A percentile compares a stretch with the other conserved stretches of the same genome.
These are phyloP conservation scores for Choristoneura rosaceana DNA, from an alignment of 2,888 invertebrate genomes.

Conservation along the genomic window DNA sequence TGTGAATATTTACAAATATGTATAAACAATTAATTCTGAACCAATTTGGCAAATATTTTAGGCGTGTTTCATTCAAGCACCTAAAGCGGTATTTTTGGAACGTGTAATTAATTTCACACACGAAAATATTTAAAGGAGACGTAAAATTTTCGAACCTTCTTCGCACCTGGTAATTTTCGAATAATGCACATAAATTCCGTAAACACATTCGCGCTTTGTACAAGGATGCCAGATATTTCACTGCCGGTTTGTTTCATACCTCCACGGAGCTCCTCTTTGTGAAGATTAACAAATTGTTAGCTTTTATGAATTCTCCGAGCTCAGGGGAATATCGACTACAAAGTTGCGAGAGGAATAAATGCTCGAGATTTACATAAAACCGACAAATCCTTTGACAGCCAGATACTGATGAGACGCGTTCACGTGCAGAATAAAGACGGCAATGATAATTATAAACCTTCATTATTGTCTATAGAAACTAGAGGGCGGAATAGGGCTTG, in stretches of 20 bases:
- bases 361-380: conserved; percentile 71
- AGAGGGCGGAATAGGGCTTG: conserved; percentile 12
- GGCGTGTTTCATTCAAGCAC: conserved; percentile 35
- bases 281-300: conserved; percentile 68
- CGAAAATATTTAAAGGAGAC: conserved; percentile 68
- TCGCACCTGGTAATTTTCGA: conserved; percentile 52
- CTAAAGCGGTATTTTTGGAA: conserved; percentile 68
- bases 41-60: conserved; percentile 8
- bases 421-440: conserved; percentile 56
- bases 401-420: conserved; percentile 69
- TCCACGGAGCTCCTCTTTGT: conserved; percentile 55
- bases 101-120: conserved; percentile 73
- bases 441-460: conserved; percentile 59
- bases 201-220: conserved; percentile 24
- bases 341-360: conserved; percentile 67
- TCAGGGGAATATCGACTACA: conserved; percentile 58
- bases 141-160: conserved; percentile 62
- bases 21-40: not conserved
- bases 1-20: too few relatives aligned
- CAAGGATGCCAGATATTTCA: conserved; percentile 54
- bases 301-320: conserved; percentile 57
- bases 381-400: conserved; percentile 65
- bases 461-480: conserved; percentile 55
- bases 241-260: conserved; percentile 48
- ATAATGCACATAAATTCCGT: conserved; percentile 39